Evolutionary conservation across 2,797 vertebrate genomes (phyloP), one percentile per base, ranked within the genome.

Genomic region (Rhinella marina): DNA sequence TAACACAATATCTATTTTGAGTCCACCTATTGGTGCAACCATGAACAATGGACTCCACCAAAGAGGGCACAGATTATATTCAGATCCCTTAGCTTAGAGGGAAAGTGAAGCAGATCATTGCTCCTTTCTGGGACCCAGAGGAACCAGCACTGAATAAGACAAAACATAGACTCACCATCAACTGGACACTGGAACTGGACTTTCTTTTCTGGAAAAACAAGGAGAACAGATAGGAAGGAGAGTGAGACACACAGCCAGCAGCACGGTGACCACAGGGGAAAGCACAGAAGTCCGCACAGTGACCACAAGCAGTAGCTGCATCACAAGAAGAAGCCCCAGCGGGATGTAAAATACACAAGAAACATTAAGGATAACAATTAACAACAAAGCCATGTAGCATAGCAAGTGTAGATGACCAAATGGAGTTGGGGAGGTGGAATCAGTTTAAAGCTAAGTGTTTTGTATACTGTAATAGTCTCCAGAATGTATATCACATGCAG

Each of bases 151-250:
- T 92, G 91, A 92, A 93, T 93, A 93, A 95, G 94, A 95, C 93
- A 93, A 94, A 94, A 94, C 84, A 89, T 94, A 95, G 94, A 96
- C 96, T 97, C 96, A 97, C 96, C 96, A 96, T 97, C 96, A 97
- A 96, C 95, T 97, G 96, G 96, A 96, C 96, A 94, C 96, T 96
- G 96, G 96, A 96, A 96, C 96, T 97, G 95, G 96, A 97, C 96
- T 97, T 97, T 96, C 96, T 97, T 97, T 97, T 97, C 96, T 97
- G 96, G 96, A 96, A 97, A 96, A 96, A 96, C 96, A 96, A 96
- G 94, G 96, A 96, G 95, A 96, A 95, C 94, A 96, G 94, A 96
- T 96, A 95, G 96, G 94, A 96, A 96, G 95, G 93, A 95, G 93
- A 93, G 84, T 95, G 94, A 94, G 93, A 95, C 95, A 95, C 90